phyloP scores from a whole-genome alignment of 2,797 vertebrate genomes.

The Sebastes elongatus region DNA sequence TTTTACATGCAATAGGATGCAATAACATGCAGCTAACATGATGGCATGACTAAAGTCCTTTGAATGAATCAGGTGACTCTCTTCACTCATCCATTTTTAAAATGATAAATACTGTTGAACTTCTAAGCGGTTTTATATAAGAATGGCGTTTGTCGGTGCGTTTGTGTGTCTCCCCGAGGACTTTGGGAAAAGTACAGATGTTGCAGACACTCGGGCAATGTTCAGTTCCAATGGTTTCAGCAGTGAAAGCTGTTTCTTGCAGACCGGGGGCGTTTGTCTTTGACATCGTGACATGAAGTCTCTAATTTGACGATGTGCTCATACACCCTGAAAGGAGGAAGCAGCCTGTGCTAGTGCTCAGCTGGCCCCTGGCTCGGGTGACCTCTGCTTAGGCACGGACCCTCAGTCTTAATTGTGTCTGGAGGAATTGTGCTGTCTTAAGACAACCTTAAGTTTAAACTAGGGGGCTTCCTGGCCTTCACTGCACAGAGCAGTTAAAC shows the following conservation, averaged over 20 bases:
- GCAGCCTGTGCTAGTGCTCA: constrained; percentile 57
- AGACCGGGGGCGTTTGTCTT: constrained; percentile 64
- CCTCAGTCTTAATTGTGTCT: constrained; percentile 77
- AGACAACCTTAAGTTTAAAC: constrained; percentile 54
- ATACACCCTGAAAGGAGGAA: constrained; percentile 72
- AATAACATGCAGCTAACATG: not conserved
- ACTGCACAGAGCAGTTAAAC: constrained; percentile 13
- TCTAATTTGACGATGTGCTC: constrained; percentile 81
- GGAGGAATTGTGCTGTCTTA: constrained; percentile 68
- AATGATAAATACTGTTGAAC: not conserved
- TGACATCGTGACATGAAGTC: constrained; percentile 79
- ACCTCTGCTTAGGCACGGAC: constrained; percentile 71
- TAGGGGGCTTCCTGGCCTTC: constrained; percentile 35
- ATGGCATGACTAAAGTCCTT: not conserved
- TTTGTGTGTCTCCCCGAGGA: constrained; percentile 12
- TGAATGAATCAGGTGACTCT: not conserved
- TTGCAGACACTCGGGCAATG: constrained; percentile 34
- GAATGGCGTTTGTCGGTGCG: not conserved
- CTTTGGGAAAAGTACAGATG: constrained; percentile 52
- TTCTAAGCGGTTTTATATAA: not conserved
- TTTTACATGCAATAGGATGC: constrained; percentile 1
- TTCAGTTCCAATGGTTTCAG: constrained; percentile 42
- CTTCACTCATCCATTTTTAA: not conserved
- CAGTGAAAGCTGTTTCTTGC: constrained; percentile 58
- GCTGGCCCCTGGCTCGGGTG: constrained; percentile 54